Evolutionary conservation across 1,140 invertebrate genomes (phyloP).

Genomic region (Tribolium castaneum): DNA sequence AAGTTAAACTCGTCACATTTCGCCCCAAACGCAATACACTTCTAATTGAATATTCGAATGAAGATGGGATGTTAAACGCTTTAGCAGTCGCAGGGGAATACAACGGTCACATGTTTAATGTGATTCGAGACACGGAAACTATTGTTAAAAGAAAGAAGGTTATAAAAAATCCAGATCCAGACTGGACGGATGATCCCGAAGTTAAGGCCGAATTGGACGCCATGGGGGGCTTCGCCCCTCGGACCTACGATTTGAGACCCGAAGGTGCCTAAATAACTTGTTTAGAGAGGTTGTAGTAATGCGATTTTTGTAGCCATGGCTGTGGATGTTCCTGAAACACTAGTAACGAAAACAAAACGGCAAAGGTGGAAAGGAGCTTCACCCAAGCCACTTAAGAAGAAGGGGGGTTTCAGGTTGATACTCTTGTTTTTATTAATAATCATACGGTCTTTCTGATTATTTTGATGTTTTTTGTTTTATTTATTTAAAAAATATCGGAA

Average conservation of each 20-base stretch:
- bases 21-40: slow-evolving; percentile 70
- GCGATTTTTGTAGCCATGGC: slow-evolving; percentile 5
- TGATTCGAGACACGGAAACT: slow-evolving; percentile 53
- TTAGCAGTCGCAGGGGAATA: slow-evolving; percentile 70
- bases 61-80: slow-evolving; percentile 68
- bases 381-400: slow-evolving; percentile 42
- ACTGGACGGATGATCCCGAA: slow-evolving; percentile 68
- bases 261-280: slow-evolving; percentile 26
- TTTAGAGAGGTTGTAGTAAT: slow-evolving; percentile 2
- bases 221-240: slow-evolving; percentile 63
- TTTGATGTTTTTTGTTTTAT: too few relatives aligned
- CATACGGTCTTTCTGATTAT: too few relatives aligned
- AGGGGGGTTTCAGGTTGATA: neutral
- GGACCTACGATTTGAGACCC: slow-evolving; percentile 39
- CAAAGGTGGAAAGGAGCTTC: neutral
- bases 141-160: neutral
- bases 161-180: slow-evolving; percentile 62
- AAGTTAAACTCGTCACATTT: slow-evolving; percentile 70
- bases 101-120: slow-evolving; percentile 71
- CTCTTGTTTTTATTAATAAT: too few relatives aligned
- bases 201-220: slow-evolving; percentile 67
- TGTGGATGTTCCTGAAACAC: neutral
- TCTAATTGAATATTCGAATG: slow-evolving; percentile 71
- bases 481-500: too few relatives aligned
- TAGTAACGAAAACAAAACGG: neutral